Percentiles rank a stretch among this genome's conserved stretches.
Conservation (phyloP, 2,113 vertebrate genomes). For the Synchiropus splendidus region DNA sequence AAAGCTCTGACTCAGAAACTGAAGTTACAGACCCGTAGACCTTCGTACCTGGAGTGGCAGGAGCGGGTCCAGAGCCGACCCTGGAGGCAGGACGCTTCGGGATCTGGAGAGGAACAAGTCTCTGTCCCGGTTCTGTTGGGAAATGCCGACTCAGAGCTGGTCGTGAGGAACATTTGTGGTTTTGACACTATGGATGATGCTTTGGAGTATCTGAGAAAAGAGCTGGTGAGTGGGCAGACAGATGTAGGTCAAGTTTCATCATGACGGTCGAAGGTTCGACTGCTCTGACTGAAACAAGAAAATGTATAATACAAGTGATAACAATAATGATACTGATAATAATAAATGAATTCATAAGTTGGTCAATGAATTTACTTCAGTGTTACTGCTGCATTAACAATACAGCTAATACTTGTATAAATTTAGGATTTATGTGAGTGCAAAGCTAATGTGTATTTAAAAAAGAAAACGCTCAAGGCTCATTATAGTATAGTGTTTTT, state of each 20-base stretch:
- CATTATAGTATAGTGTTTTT: too few relatives aligned
- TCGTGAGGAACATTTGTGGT: constrained; percentile 68
- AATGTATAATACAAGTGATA: too few relatives aligned
- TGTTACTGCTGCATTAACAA: too few relatives aligned
- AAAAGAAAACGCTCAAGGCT: too few relatives aligned
- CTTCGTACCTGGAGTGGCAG: constrained; percentile 87
- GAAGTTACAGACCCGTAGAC: constrained; percentile 82
- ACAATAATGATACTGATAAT: too few relatives aligned
- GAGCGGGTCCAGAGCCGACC: constrained; percentile 70
- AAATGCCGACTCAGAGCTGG: constrained; percentile 21
- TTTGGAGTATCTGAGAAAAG: constrained; percentile 79
- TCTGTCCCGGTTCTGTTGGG: constrained; percentile 17
- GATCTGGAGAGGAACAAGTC: constrained; percentile 6
- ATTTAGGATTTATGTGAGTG: too few relatives aligned
- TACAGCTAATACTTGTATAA: too few relatives aligned
- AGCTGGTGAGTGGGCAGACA: constrained; percentile 75
- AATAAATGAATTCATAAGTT: too few relatives aligned
- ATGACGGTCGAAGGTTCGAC: too few relatives aligned
- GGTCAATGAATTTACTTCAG: too few relatives aligned
- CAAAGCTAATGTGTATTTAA: too few relatives aligned
- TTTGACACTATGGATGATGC: constrained; percentile 77
- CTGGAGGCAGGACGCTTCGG: constrained; percentile 51
- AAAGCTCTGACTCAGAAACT: constrained; percentile 86
- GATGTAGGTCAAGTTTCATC: not conserved
- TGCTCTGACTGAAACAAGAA: too few relatives aligned